Base-by-base conservation (phyloP, 92 coral and sea anemone genomes). In the Metridium senile region DNA sequence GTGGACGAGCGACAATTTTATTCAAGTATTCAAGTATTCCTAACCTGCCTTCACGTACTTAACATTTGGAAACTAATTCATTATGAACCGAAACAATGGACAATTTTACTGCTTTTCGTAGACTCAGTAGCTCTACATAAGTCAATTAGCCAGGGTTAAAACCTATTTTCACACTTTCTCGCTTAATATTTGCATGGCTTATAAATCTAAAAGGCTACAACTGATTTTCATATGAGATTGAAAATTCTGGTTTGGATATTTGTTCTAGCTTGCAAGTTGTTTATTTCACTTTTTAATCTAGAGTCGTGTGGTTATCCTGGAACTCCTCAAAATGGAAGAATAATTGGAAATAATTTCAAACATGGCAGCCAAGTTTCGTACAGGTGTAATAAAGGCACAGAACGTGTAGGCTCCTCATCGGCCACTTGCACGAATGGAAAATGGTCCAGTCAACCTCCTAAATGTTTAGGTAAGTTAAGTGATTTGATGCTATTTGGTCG, bases 221-320 rank as follows among this genome's bases (percentile, higher is more conserved):
- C n/a, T n/a, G n/a, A n/a, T n/a, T n/a, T n/a, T n/a, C n/a, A n/a
- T n/a, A 39, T 39, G 13, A 39, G 13, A 39, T 39, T 39, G 13
- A 39, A 39, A 39, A 13, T 39, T 39, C 13, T 4, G 49, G 13
- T 39, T 39, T 39, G 6, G 49, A 6, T 4, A 4, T 39, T 13
- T 4, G 49, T 39, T 4, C 49, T 39, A 21, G 61, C 13, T 6
- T 54, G 4, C 23, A 4, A 16, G 4, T 9, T 20, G 23, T 54
- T 2, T 54, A 10, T 54, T 54, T 9, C 7, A 22, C 27, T 27
- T 63, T 31, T 29, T 27, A 63, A 63, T 16, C 20, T n/a, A 63
- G 69, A 63, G 69, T 7, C 82, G 6, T 87, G 91, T 49, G 3
- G 21, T 9, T 30, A 70, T 23, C 91, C 91, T 26, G 85, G 84